Conservation (phyloP, 1,140 invertebrate species). For the Lepidotrigona ventralis region DNA sequence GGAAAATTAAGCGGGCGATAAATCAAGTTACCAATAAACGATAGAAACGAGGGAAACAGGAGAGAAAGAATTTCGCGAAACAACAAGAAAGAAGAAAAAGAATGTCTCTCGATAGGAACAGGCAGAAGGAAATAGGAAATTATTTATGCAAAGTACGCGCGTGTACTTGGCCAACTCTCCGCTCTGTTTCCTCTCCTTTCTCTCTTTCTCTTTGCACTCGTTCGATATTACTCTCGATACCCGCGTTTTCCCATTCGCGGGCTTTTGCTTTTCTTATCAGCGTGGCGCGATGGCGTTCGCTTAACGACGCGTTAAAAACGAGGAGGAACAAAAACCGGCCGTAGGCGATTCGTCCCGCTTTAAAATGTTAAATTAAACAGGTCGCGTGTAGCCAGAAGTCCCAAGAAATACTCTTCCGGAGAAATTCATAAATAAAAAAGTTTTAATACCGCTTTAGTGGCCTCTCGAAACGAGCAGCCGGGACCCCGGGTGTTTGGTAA, state of each 20-base stretch:
- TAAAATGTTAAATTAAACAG: conserved; percentile 52
- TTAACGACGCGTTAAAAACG: conserved; percentile 5
- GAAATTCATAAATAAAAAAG: conserved; percentile 55
- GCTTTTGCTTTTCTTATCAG: background rate
- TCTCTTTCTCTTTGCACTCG: conserved; percentile 9
- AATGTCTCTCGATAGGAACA: background rate
- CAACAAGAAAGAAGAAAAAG: background rate
- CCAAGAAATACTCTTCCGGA: background rate
- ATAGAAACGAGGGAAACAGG: background rate
- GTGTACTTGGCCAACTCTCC: background rate
- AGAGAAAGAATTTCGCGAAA: background rate
- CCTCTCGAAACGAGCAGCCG: conserved; percentile 29
- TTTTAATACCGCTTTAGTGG: conserved; percentile 49
- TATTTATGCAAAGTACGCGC: conserved; percentile 38
- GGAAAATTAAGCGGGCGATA: conserved; percentile 29
- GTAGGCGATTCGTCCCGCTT: background rate
- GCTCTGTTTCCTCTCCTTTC: background rate
- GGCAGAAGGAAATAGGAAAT: background rate
- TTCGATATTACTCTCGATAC: conserved; percentile 9
- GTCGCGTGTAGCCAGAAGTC: background rate
- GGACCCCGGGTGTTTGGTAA: conserved; percentile 33
- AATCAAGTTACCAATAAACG: conserved; percentile 26
- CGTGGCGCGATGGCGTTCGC: background rate
- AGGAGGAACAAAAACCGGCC: background rate
- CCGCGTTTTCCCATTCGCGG: background rate